phyloP scores from a whole-genome alignment of 2,113 vertebrate species.

The Zosterops pallidus region DNA sequence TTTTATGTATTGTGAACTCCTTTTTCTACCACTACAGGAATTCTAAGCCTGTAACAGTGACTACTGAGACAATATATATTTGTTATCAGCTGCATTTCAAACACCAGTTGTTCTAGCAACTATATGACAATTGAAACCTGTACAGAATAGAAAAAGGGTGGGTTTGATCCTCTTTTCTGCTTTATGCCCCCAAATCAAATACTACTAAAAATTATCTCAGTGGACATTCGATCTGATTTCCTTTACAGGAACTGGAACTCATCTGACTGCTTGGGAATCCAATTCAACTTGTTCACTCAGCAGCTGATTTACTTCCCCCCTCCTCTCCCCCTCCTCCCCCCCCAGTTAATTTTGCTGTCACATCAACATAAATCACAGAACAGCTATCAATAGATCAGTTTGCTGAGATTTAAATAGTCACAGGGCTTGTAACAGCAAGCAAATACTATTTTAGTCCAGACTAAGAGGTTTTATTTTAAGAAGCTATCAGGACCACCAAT shows the following conservation, averaged over 20 bases:
- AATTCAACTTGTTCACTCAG: background rate
- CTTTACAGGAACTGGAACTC: background rate
- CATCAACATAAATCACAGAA: background rate
- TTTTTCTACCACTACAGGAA: background rate
- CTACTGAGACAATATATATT: background rate
- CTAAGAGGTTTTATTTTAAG: background rate
- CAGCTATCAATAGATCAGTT: background rate
- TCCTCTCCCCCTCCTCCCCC: accelerated
- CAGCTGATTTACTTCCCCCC: background rate
- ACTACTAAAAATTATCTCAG: background rate
- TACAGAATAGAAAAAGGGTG: background rate
- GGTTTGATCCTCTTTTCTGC: background rate
- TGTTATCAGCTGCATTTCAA: background rate
- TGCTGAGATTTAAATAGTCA: background rate
- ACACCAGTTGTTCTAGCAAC: background rate
- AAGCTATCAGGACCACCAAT: background rate
- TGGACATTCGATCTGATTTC: background rate
- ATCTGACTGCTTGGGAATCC: background rate
- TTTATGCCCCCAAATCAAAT: background rate
- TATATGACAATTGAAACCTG: background rate
- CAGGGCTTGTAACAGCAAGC: background rate
- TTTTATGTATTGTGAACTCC: background rate
- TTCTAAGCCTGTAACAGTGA: background rate
- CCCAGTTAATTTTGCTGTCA: background rate
- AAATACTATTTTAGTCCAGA: background rate